A percentile compares a stretch with the other conserved stretches of the same genome.
Conservation (phyloP, 2,113 vertebrate species). For the Bothrops jararaca region DNA sequence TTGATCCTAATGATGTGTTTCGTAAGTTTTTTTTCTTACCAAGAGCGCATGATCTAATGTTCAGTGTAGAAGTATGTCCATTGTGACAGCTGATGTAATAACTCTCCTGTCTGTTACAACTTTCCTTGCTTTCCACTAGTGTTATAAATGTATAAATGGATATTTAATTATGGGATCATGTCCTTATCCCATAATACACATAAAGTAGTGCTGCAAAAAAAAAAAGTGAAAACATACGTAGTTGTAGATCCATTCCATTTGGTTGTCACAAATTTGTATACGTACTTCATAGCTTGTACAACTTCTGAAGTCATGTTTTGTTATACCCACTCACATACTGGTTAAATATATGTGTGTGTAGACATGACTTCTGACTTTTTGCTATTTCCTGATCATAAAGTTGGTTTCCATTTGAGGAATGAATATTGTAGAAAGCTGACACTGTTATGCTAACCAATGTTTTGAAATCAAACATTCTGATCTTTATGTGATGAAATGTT, state of each 20-base stretch:
- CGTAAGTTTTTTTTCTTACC: conserved; percentile 31
- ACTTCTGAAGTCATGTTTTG: neutral
- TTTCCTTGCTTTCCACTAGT: neutral
- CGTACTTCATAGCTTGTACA: neutral
- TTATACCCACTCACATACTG: neutral
- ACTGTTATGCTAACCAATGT: neutral
- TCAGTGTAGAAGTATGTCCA: neutral
- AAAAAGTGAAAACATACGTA: neutral
- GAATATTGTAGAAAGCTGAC: neutral
- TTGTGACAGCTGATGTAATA: neutral
- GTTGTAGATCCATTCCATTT: neutral
- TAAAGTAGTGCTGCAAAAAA: neutral
- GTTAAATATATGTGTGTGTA: neutral
- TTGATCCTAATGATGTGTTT: neutral
- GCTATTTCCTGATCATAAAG: neutral
- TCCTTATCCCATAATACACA: neutral
- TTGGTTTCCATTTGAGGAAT: neutral
- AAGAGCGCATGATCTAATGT: neutral
- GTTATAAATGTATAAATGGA: neutral
- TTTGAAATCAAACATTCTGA: neutral
- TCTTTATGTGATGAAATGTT: neutral
- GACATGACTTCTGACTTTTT: neutral
- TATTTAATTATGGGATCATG: neutral
- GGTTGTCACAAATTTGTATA: neutral
- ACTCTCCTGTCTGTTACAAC: neutral